These are phyloP conservation scores for Cygnus olor DNA, from an alignment of 2,797 vertebrate genomes.

Conservation along the genomic window DNA sequence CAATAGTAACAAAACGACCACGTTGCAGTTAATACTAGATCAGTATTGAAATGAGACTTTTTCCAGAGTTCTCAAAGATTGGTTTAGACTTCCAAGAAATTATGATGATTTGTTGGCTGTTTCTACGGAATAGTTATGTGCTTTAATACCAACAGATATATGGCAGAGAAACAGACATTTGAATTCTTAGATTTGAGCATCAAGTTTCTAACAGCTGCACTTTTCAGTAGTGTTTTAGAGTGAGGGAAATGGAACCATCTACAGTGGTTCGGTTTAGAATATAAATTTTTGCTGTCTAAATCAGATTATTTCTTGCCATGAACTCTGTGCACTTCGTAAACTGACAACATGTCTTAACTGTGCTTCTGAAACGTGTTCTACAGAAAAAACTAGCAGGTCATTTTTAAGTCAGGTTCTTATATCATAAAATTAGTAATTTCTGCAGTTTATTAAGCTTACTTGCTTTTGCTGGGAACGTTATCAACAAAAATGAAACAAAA, in stretches of 20 bases:
- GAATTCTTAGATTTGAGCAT: background rate
- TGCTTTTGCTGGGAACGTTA: background rate
- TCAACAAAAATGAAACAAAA: background rate
- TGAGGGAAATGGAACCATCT: background rate
- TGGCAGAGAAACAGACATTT: background rate
- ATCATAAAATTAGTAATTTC: background rate
- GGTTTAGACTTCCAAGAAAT: background rate
- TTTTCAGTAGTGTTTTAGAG: background rate
- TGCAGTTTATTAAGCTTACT: background rate
- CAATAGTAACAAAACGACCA: background rate
- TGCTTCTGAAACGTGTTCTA: background rate
- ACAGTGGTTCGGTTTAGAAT: background rate
- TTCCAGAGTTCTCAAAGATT: background rate
- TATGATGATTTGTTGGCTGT: background rate
- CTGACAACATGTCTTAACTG: background rate
- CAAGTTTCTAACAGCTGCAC: background rate
- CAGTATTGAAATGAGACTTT: background rate
- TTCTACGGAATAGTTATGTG: background rate
- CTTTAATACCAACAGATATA: background rate
- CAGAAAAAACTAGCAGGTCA: background rate
- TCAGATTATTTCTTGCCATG: background rate
- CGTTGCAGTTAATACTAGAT: background rate
- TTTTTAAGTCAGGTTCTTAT: background rate
- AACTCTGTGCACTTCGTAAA: background rate
- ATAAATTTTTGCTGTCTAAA: background rate